Base-by-base conservation (phyloP, 2,797 vertebrate genomes). In the Austrolebias charrua region DNA sequence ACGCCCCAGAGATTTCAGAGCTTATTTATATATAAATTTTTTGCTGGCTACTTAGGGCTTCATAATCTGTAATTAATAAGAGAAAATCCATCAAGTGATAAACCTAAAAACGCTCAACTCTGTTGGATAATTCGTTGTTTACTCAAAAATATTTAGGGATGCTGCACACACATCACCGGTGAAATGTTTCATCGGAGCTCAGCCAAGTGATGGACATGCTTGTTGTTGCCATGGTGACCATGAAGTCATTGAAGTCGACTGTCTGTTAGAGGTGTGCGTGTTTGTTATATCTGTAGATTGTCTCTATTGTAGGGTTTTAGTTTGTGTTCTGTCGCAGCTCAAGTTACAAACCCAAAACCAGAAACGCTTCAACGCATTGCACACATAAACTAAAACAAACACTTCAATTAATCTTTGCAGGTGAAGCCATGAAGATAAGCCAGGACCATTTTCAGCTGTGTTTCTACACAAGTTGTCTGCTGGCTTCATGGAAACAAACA, bases 11-110 rank as follows among this genome's bases (percentile, higher is more conserved):
- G 19, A 56, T 29, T 42, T n/a, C 40, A 56, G 20, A 9, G 16
- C 19, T 6, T 29, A n/a, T 48, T 72, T 62, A 61, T 71, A 68
- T 64, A 42, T 43, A 47, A 63, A 46, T 24, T 24, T 24, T 24
- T 24, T 24, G 24, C 24, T 35, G 54, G 45, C 59, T 57, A 47
- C 63, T 40, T 18, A 33, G 38, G 47, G 58, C 15, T 52, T 20
- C 3, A 65, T 5, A 6, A 29, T 18, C n/a, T 15, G 14, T 7
- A 29, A 49, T 49, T 28, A n/a, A 60, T 38, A 15, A n/a, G 33
- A 19, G 4, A 6, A 15, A 48, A 20, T 16, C 18, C 31, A 18
- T 7, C 3, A 33, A 20, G 15, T 24, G 33, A 38, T 38, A 3
- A 11, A 10, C 31, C 6, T 59, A 9, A 35, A 47, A 33, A 6